A percentile compares a stretch with the other conserved stretches of the same genome.
Conservation (phyloP, 2,888 invertebrate species). For the Dascillus cervinus region DNA sequence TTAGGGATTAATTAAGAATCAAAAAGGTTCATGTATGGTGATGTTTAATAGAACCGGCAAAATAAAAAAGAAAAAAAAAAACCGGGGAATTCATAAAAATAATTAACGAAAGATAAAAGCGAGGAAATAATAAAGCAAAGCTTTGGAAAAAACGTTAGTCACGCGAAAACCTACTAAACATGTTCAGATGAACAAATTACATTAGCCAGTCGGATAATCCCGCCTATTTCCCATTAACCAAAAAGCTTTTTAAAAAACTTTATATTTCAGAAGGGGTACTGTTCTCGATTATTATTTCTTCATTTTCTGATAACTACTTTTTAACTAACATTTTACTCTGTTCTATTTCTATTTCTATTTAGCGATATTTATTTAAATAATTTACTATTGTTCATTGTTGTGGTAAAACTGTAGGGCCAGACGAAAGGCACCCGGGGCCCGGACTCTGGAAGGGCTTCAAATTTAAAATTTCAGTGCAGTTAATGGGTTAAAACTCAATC, state of each 20-base stretch:
- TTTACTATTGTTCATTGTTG: no score
- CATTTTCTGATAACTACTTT: constrained; percentile 13
- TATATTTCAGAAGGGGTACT: constrained; percentile 18
- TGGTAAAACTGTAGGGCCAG: no score
- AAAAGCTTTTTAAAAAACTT: constrained; percentile 39
- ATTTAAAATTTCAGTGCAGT: no score
- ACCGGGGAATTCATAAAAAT: constrained; percentile 38
- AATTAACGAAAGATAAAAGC: constrained; percentile 42
- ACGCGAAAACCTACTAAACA: constrained; percentile 43
- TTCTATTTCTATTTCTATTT: no score
- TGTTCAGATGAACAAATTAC: constrained; percentile 43
- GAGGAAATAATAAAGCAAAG: constrained; percentile 40
- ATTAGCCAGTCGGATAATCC: constrained; percentile 39
- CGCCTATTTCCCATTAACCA: constrained; percentile 41
- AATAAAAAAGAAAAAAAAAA: constrained; percentile 15
- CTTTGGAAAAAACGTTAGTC: constrained; percentile 37
- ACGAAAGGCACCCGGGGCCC: no score
- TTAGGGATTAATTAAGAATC: no score
- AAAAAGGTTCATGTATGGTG: constrained; percentile 4
- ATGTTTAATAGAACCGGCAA: constrained; percentile 7
- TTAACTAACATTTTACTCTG: no score
- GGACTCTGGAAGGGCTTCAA: no score
- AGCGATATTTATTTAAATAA: no score
- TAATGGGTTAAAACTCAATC: no score
- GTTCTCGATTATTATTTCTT: constrained; percentile 19